Evolutionary conservation across 2,797 vertebrate species (phyloP).

Genomic region (Pantherophis alleghaniensis): DNA sequence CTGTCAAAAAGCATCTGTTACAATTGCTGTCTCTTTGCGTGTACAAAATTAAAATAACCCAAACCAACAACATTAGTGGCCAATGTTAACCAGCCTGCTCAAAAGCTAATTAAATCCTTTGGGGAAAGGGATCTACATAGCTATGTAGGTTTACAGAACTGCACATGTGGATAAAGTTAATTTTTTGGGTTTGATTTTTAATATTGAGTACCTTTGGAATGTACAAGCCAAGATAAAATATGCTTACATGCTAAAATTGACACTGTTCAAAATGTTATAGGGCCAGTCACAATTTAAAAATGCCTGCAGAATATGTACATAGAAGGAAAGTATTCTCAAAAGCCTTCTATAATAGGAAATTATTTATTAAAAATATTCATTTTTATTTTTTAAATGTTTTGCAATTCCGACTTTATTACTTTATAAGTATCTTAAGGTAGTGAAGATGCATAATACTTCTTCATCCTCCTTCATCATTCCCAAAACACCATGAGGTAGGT

Average conservation of each 20-base stretch:
- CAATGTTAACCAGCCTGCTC: conserved; percentile 27
- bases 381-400: neutral
- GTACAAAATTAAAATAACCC: conserved; percentile 42
- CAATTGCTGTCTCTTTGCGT: conserved; percentile 42
- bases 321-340: neutral
- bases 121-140: conserved; percentile 5
- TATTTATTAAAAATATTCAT: neutral
- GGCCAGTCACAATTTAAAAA: neutral
- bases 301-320: neutral
- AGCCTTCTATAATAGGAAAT: neutral
- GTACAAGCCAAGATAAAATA: neutral
- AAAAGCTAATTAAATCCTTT: conserved; percentile 31
- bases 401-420: neutral
- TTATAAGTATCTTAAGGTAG: neutral
- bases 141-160: neutral
- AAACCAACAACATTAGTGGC: conserved; percentile 27
- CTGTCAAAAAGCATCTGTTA: conserved; percentile 67
- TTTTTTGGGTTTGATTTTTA: neutral
- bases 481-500: neutral
- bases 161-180: neutral
- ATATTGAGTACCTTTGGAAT: neutral
- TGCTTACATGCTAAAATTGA: neutral
- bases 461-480: neutral
- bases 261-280: neutral
- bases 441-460: neutral